These are phyloP conservation scores for Tachina grossa DNA, from an alignment of 2,888 invertebrate species.

Conservation along the genomic window DNA sequence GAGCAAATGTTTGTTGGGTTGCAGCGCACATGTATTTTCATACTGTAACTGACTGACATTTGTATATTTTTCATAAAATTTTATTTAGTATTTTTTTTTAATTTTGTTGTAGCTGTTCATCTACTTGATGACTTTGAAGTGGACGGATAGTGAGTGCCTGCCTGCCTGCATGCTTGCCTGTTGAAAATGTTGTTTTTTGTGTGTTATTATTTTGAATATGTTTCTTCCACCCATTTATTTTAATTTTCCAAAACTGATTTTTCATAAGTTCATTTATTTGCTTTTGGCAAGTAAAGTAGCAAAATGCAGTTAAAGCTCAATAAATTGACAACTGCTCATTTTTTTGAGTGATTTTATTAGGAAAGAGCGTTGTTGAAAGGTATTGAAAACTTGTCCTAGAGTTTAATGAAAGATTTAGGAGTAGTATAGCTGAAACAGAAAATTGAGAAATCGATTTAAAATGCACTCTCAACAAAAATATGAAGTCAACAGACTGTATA, in stretches of 20 bases:
- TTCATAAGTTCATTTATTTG: constrained; percentile 51
- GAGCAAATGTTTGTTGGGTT: neutral
- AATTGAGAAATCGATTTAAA: no score
- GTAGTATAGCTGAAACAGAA: no score
- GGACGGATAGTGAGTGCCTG: constrained; percentile 28
- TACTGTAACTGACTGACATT: constrained; percentile 49
- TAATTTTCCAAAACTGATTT: constrained; percentile 24
- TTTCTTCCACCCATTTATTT: constrained; percentile 46
- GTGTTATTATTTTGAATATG: constrained; percentile 30
- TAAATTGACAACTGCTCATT: constrained; percentile 28
- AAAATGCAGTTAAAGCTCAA: constrained; percentile 47
- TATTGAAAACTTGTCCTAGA: no score
- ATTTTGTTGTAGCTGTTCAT: constrained; percentile 16
- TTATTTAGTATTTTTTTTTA: constrained; percentile 18
- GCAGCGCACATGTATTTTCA: constrained; percentile 3
- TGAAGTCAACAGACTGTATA: no score
- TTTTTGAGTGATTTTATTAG: neutral
- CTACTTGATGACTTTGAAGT: constrained; percentile 66
- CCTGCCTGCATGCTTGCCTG: neutral
- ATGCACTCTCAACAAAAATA: no score
- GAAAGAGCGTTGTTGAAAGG: neutral
- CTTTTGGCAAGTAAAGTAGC: constrained; percentile 51
- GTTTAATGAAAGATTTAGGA: no score
- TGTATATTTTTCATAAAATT: constrained; percentile 21
- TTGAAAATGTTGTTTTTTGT: constrained; percentile 17